These are phyloP conservation scores for Schrankia costaestrigalis DNA, from an alignment of 2,888 invertebrate species.

Conservation along the genomic window DNA sequence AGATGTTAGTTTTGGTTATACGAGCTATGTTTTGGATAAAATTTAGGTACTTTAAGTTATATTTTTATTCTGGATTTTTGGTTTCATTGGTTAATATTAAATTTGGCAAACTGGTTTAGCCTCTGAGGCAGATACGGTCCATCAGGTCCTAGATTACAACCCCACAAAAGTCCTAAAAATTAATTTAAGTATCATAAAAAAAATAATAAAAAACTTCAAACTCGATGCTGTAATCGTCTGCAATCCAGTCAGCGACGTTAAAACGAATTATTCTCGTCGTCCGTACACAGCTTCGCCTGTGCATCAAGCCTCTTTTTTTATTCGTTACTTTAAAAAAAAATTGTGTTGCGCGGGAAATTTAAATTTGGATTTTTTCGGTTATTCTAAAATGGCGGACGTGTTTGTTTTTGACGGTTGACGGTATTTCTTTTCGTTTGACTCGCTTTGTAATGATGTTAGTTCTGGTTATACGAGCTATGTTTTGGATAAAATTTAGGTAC, in stretches of 20 bases:
- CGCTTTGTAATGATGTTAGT: too few species aligned
- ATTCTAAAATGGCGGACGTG: conserved; percentile 11
- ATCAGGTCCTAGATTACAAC: too few species aligned
- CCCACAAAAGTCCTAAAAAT: conserved; percentile 40
- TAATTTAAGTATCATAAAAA: conserved; percentile 35
- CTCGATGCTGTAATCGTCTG: conserved; percentile 49
- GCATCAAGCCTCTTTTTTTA: conserved; percentile 7
- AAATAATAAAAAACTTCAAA: conserved; percentile 45
- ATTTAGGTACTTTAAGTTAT: too few species aligned
- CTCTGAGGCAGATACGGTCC: too few species aligned
- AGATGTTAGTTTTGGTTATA: too few species aligned
- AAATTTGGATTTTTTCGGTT: conserved; percentile 17
- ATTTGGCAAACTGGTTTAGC: too few species aligned
- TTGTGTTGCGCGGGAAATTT: conserved; percentile 13
- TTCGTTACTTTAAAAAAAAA: conserved; percentile 19
- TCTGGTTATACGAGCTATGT: too few species aligned
- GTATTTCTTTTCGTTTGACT: conserved; percentile 1
- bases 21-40: too few species aligned
- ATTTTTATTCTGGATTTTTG: too few species aligned
- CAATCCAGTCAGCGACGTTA: conserved; percentile 53
- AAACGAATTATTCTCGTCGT: conserved; percentile 39
- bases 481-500: too few species aligned
- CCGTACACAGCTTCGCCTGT: conserved; percentile 26
- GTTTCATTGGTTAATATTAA: too few species aligned
- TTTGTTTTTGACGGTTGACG: conserved; percentile 7